Evolutionary conservation across 2,113 vertebrate species (phyloP).

Genomic region (Tamias sibiricus): DNA sequence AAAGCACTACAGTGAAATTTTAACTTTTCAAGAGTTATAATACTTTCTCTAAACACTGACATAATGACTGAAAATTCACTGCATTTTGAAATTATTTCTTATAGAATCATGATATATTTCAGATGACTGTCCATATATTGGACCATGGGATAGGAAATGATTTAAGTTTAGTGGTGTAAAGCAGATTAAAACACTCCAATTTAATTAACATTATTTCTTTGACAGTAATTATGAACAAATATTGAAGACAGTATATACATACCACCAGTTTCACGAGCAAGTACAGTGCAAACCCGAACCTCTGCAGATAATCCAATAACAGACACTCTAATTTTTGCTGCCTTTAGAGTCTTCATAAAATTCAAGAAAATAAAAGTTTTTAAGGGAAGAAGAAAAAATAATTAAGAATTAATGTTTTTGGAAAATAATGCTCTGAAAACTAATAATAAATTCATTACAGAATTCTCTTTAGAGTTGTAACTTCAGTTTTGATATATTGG

Average conservation of each 20-base stretch:
- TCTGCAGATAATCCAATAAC: conserved; percentile 97
- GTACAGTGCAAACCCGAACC: conserved; percentile 95
- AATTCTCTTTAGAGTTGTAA: not conserved
- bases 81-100: not conserved
- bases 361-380: conserved; percentile 62
- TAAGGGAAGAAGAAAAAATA: conserved; percentile 32
- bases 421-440: conserved; percentile 49
- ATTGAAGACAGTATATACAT: conserved; percentile 74
- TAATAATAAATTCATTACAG: not conserved
- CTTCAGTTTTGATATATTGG: not conserved
- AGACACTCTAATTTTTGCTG: conserved; percentile 96
- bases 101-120: not conserved
- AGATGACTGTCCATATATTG: conserved; percentile 15
- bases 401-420: conserved; percentile 53
- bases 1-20: conserved; percentile 47
- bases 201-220: conserved; percentile 48
- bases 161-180: conserved; percentile 29
- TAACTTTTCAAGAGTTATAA: conserved; percentile 38
- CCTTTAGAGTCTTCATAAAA: conserved; percentile 91
- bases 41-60: conserved; percentile 7
- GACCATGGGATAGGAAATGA: not conserved
- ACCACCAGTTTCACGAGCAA: conserved; percentile 97
- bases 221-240: not conserved
- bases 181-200: not conserved
- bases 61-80: conserved; percentile 8